A percentile compares a stretch with the other conserved stretches of the same genome.
phyloP scores from a whole-genome alignment of 1,140 invertebrate species.

The Dendrolimus punctatus region DNA sequence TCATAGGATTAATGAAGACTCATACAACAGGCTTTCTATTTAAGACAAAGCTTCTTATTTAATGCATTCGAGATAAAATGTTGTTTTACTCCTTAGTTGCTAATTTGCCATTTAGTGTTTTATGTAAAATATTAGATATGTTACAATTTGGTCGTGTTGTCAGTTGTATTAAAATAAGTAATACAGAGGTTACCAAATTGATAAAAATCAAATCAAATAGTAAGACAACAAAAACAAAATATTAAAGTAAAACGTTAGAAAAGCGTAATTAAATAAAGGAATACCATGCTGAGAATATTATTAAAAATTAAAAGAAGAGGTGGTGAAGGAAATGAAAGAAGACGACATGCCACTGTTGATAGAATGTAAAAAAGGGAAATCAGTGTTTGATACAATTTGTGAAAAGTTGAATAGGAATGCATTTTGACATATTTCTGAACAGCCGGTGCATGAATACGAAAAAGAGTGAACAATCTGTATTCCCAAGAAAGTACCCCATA shows the following conservation, averaged over 20 bases:
- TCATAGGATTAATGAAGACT: background rate
- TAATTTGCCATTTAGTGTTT: slow-evolving; percentile 22
- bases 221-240: background rate
- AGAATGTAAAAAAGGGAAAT: slow-evolving; percentile 2
- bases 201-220: slow-evolving; percentile 2
- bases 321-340: slow-evolving; percentile 5
- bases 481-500: no score
- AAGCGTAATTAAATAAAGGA: slow-evolving; percentile 10
- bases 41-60: slow-evolving; percentile 1
- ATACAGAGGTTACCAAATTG: background rate
- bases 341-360: background rate
- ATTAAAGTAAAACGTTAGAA: slow-evolving; percentile 9
- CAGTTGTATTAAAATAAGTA: slow-evolving; percentile 9
- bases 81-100: slow-evolving; percentile 6
- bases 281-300: slow-evolving; percentile 16
- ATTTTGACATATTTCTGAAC: no score
- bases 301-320: slow-evolving; percentile 11
- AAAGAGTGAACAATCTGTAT: no score
- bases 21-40: slow-evolving; percentile 1
- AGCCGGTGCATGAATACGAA: no score
- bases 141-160: slow-evolving; percentile 66
- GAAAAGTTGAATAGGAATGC: no score
- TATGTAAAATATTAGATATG: slow-evolving; percentile 19
- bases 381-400: no score
- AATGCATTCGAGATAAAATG: slow-evolving; percentile 2